Percentiles rank a stretch among this genome's conserved stretches.
Conservation (phyloP, 1,140 invertebrate genomes). For the Agraylea sexmaculata region DNA sequence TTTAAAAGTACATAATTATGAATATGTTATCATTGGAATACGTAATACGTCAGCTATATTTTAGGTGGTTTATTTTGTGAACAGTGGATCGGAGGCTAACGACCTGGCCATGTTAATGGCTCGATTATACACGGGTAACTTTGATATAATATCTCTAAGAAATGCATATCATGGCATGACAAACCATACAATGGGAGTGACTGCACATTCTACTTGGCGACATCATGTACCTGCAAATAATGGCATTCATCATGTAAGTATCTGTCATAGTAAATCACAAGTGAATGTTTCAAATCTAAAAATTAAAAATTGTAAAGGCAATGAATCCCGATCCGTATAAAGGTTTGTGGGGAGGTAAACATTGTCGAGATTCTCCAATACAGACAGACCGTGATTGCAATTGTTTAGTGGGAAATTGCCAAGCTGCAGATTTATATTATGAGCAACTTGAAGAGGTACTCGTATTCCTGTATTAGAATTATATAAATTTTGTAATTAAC, state of each 20-base stretch:
- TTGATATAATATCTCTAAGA: constrained; percentile 75
- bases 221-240: constrained; percentile 60
- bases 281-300: constrained; percentile 4
- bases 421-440: constrained; percentile 66
- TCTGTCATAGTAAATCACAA: background rate
- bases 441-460: constrained; percentile 63
- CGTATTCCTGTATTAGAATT: background rate
- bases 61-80: constrained; percentile 81
- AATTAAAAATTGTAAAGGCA: constrained; percentile 29
- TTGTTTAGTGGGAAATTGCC: constrained; percentile 52
- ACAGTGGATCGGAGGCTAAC: constrained; percentile 95
- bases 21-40: constrained; percentile 1
- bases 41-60: no score
- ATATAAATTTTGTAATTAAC: constrained; percentile 1
- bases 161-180: constrained; percentile 88
- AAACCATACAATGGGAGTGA: constrained; percentile 69
- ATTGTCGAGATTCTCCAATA: constrained; percentile 78
- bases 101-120: constrained; percentile 86
- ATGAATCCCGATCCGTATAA: constrained; percentile 85
- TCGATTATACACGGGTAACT: constrained; percentile 68
- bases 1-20: constrained; percentile 52
- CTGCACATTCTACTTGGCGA: constrained; percentile 68
- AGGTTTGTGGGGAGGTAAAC: constrained; percentile 78
- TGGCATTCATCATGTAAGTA: constrained; percentile 73
- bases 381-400: constrained; percentile 59